These are phyloP conservation scores for Torymus texanus DNA, from an alignment of 2,888 invertebrate genomes.

Conservation along the genomic window DNA sequence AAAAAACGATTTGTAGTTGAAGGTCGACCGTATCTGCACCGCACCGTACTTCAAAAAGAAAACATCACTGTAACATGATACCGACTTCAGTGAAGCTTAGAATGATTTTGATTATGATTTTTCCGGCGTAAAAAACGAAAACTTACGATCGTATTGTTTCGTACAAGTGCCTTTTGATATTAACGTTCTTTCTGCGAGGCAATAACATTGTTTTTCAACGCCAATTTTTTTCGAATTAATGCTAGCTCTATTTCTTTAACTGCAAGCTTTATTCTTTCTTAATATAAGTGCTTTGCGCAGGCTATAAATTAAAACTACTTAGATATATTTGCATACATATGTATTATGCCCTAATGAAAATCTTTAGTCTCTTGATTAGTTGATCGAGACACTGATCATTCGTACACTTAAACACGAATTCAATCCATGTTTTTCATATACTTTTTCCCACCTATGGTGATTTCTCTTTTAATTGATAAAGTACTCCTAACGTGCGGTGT, in stretches of 20 bases:
- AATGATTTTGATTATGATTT: conserved; percentile 52
- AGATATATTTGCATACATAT: conserved; percentile 38
- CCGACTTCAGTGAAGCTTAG: conserved; percentile 64
- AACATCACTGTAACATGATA: conserved; percentile 56
- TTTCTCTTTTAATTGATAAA: conserved; percentile 28
- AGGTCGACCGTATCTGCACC: conserved; percentile 65
- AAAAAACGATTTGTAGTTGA: conserved; percentile 60
- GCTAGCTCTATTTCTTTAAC: conserved; percentile 56
- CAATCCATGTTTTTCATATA: conserved; percentile 21
- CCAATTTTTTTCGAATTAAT: conserved; percentile 50
- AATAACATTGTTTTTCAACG: conserved; percentile 58
- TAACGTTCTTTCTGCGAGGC: conserved; percentile 66
- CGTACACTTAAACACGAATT: conserved; percentile 24
- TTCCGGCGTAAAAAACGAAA: conserved; percentile 55
- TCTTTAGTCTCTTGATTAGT: conserved; percentile 45
- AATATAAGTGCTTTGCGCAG: conserved; percentile 50
- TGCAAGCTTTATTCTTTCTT: conserved; percentile 54
- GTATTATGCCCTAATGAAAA: conserved; percentile 48
- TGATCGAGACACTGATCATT: conserved; percentile 27
- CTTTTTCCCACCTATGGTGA: conserved; percentile 16
- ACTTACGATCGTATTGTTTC: conserved; percentile 64
- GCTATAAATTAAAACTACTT: conserved; percentile 44
- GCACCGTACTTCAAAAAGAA: conserved; percentile 60
- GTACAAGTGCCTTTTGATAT: conserved; percentile 74
- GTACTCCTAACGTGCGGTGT: conserved; percentile 48